Evolutionary conservation across 2,113 vertebrate genomes (phyloP), one percentile per base, ranked within the genome.

Genomic region (Canis aureus): DNA sequence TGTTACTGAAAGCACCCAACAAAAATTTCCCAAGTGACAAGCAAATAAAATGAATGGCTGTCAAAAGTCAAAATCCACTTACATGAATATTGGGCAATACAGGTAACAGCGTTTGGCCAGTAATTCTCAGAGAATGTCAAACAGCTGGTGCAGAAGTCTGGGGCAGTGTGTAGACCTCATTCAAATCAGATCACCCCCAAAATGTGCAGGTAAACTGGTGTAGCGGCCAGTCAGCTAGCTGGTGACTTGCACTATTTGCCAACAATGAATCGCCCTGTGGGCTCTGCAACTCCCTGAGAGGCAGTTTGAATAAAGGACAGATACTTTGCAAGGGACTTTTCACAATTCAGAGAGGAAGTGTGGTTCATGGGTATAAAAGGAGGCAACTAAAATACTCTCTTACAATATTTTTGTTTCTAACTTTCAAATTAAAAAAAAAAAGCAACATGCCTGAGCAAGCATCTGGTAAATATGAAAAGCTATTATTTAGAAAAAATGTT

Each of bases 1-100:
- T 69, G n/a, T 91, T 74, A 16, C 25, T 71, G 29, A 94, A 96
- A 96, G 10, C 69, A 86, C 38, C 32, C 49, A 69, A 25, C 55
- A 95, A 60, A 92, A 88, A 89, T 62, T 93, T 94, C 22, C 67
- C 71, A 80, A 80, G 73, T 74, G 91, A 74, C 93, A 79, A 96
- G 64, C 69, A 81, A 86, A 86, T 89, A 6, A 96, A 92, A 97
- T 66, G 53, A 85, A 83, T 27, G 12, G 20, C 35, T 74, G 38
- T 94, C 43, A 76, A 92, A 85, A 67, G 60, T 95, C 90, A 66
- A 88, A 95, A 90, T 78, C 35, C 4, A 49, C 67, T 89, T 29
- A 10, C 20, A 22, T 38, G 19, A 84, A 22, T 89, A 22, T 19
- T n/a, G 69, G n/a, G 23, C 32, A 57, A 73, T 43, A 9, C 49